Evolutionary conservation across 2,888 invertebrate species (phyloP).

Genomic region (Lissocephala sabroskyi): DNA sequence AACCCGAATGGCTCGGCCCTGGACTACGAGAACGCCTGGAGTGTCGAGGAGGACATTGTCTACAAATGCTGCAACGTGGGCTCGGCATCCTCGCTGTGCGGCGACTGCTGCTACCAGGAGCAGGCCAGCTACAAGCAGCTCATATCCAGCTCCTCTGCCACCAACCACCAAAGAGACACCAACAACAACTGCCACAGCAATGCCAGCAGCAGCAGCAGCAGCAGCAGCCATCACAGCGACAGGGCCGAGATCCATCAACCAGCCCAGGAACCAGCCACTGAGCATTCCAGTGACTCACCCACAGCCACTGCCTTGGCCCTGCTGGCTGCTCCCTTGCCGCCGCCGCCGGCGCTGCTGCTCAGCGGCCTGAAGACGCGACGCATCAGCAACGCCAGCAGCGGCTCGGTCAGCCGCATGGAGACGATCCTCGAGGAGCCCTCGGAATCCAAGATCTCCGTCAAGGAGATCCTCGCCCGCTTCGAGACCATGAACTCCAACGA

Average conservation of each 20-base stretch:
- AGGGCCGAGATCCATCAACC: no score
- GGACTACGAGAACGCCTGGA: slow-evolving; percentile 66
- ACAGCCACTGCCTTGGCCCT: neutral
- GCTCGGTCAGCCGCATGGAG: slow-evolving; percentile 82
- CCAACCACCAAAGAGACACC: slow-evolving; percentile 38
- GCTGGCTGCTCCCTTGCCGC: neutral
- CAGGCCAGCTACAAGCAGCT: slow-evolving; percentile 40
- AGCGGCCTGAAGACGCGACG: slow-evolving; percentile 58
- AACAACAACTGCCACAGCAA: slow-evolving; percentile 27
- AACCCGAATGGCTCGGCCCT: no score
- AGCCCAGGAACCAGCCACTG: no score
- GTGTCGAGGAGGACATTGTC: slow-evolving; percentile 66
- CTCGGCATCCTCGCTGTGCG: slow-evolving; percentile 29
- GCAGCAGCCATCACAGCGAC: neutral
- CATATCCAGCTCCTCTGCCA: neutral
- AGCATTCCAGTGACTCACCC: no score
- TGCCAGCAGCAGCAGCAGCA: neutral
- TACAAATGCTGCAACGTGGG: slow-evolving; percentile 47
- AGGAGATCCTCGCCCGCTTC: slow-evolving; percentile 86
- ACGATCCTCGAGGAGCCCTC: slow-evolving; percentile 85
- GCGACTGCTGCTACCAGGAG: slow-evolving; percentile 48
- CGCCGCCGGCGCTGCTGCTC: slow-evolving; percentile 17
- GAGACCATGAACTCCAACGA: slow-evolving; percentile 77
- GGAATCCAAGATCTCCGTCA: slow-evolving; percentile 87
- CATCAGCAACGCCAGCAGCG: slow-evolving; percentile 71